These are phyloP conservation scores for Porites evermanni DNA, from an alignment of 92 coral and sea anemone genomes.

Conservation along the genomic window DNA sequence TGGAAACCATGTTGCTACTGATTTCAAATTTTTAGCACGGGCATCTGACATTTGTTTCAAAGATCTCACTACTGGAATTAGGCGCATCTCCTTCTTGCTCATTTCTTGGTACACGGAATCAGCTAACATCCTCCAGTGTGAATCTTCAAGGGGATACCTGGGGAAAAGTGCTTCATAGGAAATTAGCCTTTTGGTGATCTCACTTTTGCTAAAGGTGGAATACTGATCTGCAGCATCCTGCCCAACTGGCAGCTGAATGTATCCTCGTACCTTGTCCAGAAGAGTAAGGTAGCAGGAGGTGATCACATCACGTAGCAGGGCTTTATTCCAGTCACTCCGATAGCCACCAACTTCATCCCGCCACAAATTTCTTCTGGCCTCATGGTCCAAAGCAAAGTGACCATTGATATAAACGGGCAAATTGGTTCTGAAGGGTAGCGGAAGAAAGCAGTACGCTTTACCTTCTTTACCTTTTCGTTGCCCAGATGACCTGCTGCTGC, in stretches of 20 bases:
- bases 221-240: not conserved
- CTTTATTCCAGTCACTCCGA: conserved; percentile 66
- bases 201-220: not conserved
- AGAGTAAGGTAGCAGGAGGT: conserved; percentile 67
- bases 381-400: conserved; percentile 73
- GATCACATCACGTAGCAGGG: conserved; percentile 46
- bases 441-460: conserved; percentile 19
- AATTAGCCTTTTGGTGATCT: not conserved
- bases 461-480: not conserved
- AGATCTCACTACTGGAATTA: conserved; percentile 51
- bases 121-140: conserved; percentile 61
- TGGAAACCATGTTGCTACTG: conserved; percentile 49
- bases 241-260: conserved; percentile 6
- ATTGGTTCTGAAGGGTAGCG: conserved; percentile 67
- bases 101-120: conserved; percentile 58
- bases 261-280: conserved; percentile 39
- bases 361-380: conserved; percentile 64
- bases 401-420: conserved; percentile 81
- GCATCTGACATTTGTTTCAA: not conserved
- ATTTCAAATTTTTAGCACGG: not conserved
- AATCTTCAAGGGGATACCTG: conserved; percentile 1
- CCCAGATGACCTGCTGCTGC: not conserved
- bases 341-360: conserved; percentile 56
- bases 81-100: conserved; percentile 3
- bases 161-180: conserved; percentile 62